Evolutionary conservation across 2,888 invertebrate species (phyloP).

Genomic region (Ectemnius continuus): DNA sequence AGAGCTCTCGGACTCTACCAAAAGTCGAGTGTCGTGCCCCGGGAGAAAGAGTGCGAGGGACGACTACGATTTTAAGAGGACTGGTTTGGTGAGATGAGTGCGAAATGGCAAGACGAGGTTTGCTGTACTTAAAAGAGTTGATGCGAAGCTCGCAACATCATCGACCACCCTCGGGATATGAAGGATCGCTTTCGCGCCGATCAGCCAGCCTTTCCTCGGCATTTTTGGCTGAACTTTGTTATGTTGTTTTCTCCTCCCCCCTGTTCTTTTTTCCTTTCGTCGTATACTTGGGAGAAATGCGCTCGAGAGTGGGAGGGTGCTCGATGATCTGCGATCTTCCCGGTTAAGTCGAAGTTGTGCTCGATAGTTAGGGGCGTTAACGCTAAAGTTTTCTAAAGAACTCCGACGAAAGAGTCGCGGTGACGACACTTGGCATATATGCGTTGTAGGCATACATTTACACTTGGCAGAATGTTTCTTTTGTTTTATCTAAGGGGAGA

Average conservation of each 20-base stretch:
- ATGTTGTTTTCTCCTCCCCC: too few relatives aligned
- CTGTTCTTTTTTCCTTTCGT: too few relatives aligned
- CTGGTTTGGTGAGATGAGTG: slow-evolving; percentile 1
- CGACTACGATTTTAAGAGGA: slow-evolving; percentile 6
- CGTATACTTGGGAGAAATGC: too few relatives aligned
- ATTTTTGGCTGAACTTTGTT: too few relatives aligned
- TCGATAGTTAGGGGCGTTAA: slow-evolving; percentile 38
- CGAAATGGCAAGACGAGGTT: slow-evolving; percentile 39
- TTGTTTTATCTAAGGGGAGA: slow-evolving; percentile 24
- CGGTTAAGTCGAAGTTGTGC: slow-evolving; percentile 33
- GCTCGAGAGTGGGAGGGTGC: neutral
- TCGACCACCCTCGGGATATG: too few relatives aligned
- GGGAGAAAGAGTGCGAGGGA: neutral
- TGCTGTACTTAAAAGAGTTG: slow-evolving; percentile 69
- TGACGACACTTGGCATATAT: too few relatives aligned
- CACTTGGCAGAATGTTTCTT: slow-evolving; percentile 26
- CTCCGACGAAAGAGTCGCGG: too few relatives aligned
- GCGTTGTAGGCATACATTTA: too few relatives aligned
- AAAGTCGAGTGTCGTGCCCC: neutral
- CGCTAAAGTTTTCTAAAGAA: slow-evolving; percentile 20
- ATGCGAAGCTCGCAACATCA: slow-evolving; percentile 1
- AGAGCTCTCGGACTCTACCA: neutral
- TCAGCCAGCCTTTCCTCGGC: too few relatives aligned
- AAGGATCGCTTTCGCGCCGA: too few relatives aligned
- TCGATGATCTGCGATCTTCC: slow-evolving; percentile 30